Percentiles rank a stretch among this genome's conserved stretches.
These are phyloP conservation scores for Rhagonycha fulva DNA, from an alignment of 2,888 invertebrate species.

Conservation along the genomic window DNA sequence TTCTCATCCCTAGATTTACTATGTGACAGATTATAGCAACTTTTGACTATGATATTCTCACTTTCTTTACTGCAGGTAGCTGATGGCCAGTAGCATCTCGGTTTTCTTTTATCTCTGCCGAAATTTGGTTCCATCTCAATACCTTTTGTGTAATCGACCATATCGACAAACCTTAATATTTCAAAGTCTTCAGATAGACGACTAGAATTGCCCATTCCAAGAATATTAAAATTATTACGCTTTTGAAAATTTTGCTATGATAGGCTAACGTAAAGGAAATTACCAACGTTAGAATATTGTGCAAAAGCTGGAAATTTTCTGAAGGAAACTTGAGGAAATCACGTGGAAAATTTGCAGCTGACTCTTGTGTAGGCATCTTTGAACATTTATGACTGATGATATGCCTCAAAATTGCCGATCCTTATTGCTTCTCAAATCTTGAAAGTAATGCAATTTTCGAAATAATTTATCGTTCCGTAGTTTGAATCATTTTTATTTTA, in stretches of 20 bases:
- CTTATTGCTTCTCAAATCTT: constrained; percentile 1
- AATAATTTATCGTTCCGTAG: not conserved
- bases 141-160: not conserved
- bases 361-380: constrained; percentile 50
- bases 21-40: constrained; percentile 24
- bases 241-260: not conserved
- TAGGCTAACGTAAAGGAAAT: constrained; percentile 5
- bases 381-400: constrained; percentile 54
- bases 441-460: not conserved
- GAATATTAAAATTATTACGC: not conserved
- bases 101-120: constrained; percentile 42
- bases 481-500: not conserved
- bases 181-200: not conserved
- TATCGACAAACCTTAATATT: not conserved
- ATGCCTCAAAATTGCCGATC: constrained; percentile 1
- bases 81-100: constrained; percentile 44
- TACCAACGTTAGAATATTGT: constrained; percentile 33
- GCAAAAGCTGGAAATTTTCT: constrained; percentile 39
- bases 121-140: constrained; percentile 27
- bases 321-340: constrained; percentile 44
- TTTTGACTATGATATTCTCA: constrained; percentile 16
- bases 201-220: not conserved
- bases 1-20: constrained; percentile 43
- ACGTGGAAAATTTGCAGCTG: constrained; percentile 52
- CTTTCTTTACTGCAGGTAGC: constrained; percentile 31